phyloP scores from a whole-genome alignment of 2,113 vertebrate genomes.

The Eonycteris spelaea region DNA sequence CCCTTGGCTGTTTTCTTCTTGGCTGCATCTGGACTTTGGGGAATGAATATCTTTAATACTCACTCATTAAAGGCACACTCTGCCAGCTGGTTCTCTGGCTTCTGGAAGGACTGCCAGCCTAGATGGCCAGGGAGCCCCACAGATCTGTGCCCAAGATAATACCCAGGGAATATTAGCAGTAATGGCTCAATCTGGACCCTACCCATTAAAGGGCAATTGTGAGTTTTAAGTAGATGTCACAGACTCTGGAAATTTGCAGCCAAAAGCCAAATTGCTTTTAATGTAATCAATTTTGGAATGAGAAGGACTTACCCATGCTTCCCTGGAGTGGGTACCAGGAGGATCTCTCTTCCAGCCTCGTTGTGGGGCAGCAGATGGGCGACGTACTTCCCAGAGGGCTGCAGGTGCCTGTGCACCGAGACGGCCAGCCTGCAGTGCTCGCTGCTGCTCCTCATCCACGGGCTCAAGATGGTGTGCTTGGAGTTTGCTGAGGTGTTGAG shows the following conservation, averaged over 20 bases:
- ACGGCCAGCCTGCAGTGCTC: conserved; percentile 90
- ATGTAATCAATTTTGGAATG: background rate
- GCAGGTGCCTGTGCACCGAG: conserved; percentile 89
- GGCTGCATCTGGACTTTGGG: conserved; percentile 32
- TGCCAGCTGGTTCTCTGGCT: conserved; percentile 51
- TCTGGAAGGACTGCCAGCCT: conserved; percentile 46
- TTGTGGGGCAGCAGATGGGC: conserved; percentile 86
- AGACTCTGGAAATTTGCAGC: background rate
- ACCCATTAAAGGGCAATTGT: background rate
- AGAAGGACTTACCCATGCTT: conserved; percentile 82
- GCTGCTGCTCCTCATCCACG: conserved; percentile 90
- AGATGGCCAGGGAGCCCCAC: background rate
- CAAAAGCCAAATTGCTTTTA: background rate
- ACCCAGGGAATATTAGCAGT: background rate
- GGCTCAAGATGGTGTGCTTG: conserved; percentile 91
- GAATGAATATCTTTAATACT: conserved; percentile 58
- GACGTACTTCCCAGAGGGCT: conserved; percentile 88
- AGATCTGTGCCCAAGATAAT: background rate
- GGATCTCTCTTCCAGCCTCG: conserved; percentile 77
- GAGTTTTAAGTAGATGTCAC: conserved; percentile 52
- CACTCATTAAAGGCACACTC: conserved; percentile 35
- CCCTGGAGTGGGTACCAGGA: conserved; percentile 74
- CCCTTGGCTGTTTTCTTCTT: conserved; percentile 49
- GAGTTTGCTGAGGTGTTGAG: conserved; percentile 87
- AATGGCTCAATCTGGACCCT: conserved; percentile 42